Conservation (phyloP, 2,888 invertebrate species). For the Lysandra coridon region DNA sequence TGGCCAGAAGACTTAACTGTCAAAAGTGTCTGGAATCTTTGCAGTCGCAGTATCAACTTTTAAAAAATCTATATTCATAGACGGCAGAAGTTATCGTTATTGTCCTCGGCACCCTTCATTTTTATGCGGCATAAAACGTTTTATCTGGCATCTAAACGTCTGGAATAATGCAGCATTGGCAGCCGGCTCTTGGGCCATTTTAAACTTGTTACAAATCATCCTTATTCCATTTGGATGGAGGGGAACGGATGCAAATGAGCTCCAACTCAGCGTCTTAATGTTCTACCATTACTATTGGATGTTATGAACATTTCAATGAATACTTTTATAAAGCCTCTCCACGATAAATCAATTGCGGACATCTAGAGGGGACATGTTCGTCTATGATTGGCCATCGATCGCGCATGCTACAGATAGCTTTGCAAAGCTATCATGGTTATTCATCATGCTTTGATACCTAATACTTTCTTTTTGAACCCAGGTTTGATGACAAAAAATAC, state of each 20-base stretch:
- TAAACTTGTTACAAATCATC: slow-evolving; percentile 27
- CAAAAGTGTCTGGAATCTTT: slow-evolving; percentile 3
- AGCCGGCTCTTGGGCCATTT: slow-evolving; percentile 3
- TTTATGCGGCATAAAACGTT: slow-evolving; percentile 2
- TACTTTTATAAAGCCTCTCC: too few relatives aligned
- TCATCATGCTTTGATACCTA: too few relatives aligned
- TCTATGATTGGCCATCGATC: too few relatives aligned
- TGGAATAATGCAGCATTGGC: slow-evolving; percentile 4
- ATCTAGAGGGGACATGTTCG: too few relatives aligned
- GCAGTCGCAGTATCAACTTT: background rate
- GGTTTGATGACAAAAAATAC: too few relatives aligned
- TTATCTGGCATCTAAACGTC: slow-evolving; percentile 12
- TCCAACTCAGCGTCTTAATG: background rate
- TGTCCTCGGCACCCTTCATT: background rate
- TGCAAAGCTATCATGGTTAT: too few relatives aligned
- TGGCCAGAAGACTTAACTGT: background rate
- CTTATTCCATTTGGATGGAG: slow-evolving; percentile 15
- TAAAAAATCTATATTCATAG: background rate
- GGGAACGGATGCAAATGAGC: slow-evolving; percentile 6
- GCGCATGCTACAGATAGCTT: too few relatives aligned
- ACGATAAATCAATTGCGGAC: too few relatives aligned
- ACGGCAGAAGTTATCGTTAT: background rate
- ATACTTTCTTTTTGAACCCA: too few relatives aligned
- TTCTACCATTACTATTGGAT: slow-evolving; percentile 1
- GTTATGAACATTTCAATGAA: too few relatives aligned